Conservation (phyloP, 2,888 invertebrate genomes). For the Ceraclea dissimilis region DNA sequence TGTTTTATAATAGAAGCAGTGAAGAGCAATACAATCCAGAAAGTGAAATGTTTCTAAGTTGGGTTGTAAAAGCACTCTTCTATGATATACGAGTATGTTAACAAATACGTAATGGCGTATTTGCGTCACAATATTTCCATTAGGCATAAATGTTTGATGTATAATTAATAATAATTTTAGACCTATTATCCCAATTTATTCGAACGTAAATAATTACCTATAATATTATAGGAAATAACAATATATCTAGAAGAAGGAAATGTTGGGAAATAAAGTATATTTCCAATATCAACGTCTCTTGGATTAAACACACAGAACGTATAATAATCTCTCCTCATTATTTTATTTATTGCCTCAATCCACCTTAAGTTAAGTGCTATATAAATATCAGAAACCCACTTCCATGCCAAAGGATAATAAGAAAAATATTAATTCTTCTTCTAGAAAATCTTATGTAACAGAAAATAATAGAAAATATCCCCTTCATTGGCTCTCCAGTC, state of each 20-base stretch:
- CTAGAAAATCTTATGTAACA: not conserved
- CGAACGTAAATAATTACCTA: too few species aligned
- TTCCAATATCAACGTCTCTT: not conserved
- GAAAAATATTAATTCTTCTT: not conserved
- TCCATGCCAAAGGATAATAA: not conserved
- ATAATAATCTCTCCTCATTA: not conserved
- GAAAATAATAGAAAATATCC: not conserved
- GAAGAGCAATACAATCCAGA: too few species aligned
- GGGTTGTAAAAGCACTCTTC: too few species aligned
- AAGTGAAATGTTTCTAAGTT: too few species aligned
- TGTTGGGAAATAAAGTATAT: not conserved
- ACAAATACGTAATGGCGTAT: too few species aligned
- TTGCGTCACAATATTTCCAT: too few species aligned
- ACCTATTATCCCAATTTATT: too few species aligned
- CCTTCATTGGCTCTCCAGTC: not conserved
- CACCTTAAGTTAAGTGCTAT: not conserved
- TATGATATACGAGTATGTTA: too few species aligned
- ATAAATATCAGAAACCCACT: not conserved
- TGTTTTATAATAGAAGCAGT: too few species aligned
- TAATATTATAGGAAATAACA: too few species aligned
- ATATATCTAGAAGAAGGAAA: not conserved
- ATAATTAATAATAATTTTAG: too few species aligned
- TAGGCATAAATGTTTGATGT: too few species aligned
- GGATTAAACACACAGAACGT: not conserved
- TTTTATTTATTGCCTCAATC: constrained; percentile 3